Percentiles rank a stretch among this genome's conserved stretches.
Evolutionary conservation across 2,797 vertebrate genomes (phyloP).

Genomic region (Amazona finschi): DNA sequence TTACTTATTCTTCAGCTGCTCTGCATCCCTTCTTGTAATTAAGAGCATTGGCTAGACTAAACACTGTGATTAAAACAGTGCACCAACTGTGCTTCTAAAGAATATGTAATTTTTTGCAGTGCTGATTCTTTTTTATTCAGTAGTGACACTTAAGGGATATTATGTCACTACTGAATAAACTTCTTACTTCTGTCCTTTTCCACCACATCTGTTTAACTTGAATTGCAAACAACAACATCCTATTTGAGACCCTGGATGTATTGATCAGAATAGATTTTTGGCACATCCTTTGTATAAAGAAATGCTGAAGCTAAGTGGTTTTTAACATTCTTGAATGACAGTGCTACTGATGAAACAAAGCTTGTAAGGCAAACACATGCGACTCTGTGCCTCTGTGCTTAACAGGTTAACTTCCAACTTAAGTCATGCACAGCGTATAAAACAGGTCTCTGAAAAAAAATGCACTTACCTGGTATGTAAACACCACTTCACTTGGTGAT

Average conservation of each 20-base stretch:
- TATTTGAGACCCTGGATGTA: background rate
- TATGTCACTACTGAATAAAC: background rate
- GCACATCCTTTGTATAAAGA: background rate
- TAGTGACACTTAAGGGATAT: background rate
- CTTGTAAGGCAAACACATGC: background rate
- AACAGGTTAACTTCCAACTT: background rate
- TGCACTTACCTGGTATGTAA: slow-evolving; percentile 87
- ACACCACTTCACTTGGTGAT: slow-evolving; percentile 76
- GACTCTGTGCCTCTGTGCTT: background rate
- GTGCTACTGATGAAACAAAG: background rate
- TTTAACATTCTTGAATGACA: background rate
- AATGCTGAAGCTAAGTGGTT: background rate
- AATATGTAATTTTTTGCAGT: background rate
- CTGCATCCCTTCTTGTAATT: slow-evolving; percentile 37
- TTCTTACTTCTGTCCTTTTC: background rate
- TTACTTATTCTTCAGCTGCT: slow-evolving; percentile 44
- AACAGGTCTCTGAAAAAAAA: background rate
- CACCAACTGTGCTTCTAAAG: background rate
- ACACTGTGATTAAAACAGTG: background rate
- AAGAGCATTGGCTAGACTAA: slow-evolving; percentile 30
- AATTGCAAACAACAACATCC: background rate
- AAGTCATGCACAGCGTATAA: background rate
- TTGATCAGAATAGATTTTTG: background rate
- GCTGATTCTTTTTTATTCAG: background rate
- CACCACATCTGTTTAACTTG: background rate